Evolutionary conservation across 2,888 invertebrate species (phyloP), one percentile per base, ranked within the genome.

Genomic region (Rosalia funebris): DNA sequence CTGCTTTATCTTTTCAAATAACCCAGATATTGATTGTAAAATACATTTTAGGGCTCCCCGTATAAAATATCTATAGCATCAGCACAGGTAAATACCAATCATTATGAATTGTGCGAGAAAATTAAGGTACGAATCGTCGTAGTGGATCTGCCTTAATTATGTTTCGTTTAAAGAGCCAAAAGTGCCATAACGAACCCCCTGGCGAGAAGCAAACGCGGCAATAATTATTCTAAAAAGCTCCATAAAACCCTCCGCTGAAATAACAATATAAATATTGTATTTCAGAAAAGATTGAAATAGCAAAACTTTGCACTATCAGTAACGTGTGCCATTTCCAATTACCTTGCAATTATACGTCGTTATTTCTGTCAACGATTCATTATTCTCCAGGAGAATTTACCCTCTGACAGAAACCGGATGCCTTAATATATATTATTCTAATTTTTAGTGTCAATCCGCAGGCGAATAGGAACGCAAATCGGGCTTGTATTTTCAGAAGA

Each of bases 361-460:
- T 44, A 44, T 44, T 25, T 44, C 20, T 44, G 11, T 1, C 17
- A 11, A 11, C 42, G 17, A 44, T 44, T 1, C 42, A 16, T 15
- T 16, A 41, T 41, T 41, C 39, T 10, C 39, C 16, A 15, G 39
- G 10, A 2, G 16, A 41, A 4, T 16, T 41, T 16, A 41, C n/a
- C 39, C 16, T 3, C 1, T 16, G 39, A 9, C 16, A 16, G 16
- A 15, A 16, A 11, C 16, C 14, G 39, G 16, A 16, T 16, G 15
- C 15, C 16, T 3, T 16, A 3, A 5, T 15, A 41, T 16, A 4
- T 41, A 41, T 4, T 15, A 41, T 41, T 41, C 39, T 14, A 41
- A 41, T 41, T 41, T 41, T 41, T 41, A 41, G 7, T 15, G 39
- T 41, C 16, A 16, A 41, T 16, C 15, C 15, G 15, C 39, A 7